These are phyloP conservation scores for Odontesthes bonariensis DNA, from an alignment of 2,113 vertebrate species.

Conservation along the genomic window DNA sequence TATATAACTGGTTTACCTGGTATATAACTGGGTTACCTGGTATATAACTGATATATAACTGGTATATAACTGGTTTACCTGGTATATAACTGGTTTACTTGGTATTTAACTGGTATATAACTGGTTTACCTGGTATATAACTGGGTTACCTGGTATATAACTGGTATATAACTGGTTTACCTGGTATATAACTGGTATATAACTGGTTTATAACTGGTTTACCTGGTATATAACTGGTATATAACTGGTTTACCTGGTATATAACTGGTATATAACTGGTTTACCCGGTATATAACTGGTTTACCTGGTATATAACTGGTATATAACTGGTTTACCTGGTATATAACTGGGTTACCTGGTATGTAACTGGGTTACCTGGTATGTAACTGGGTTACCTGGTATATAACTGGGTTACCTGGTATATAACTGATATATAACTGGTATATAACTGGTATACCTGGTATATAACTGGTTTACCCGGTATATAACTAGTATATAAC, in stretches of 20 bases:
- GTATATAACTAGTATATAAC: slow-evolving; percentile 93
- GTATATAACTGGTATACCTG: slow-evolving; percentile 94
- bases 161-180: slow-evolving; percentile 92
- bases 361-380: slow-evolving; percentile 94
- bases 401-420: slow-evolving; percentile 94
- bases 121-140: too few species aligned
- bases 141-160: slow-evolving; percentile 94
- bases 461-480: slow-evolving; percentile 93
- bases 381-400: slow-evolving; percentile 94
- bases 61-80: too few species aligned
- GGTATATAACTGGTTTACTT: slow-evolving; percentile 93
- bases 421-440: slow-evolving; percentile 94
- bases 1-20: slow-evolving; percentile 93
- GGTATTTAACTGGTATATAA: slow-evolving; percentile 94
- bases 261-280: slow-evolving; percentile 93
- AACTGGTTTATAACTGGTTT: too few species aligned
- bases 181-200: slow-evolving; percentile 94
- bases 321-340: slow-evolving; percentile 95
- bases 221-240: slow-evolving; percentile 95
- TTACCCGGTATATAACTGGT: too few species aligned
- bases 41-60: slow-evolving; percentile 94
- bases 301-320: slow-evolving; percentile 93
- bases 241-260: slow-evolving; percentile 94
- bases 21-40: slow-evolving; percentile 94
- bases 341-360: slow-evolving; percentile 94